These are phyloP conservation scores for Lepidurus apus DNA, from an alignment of 1,140 invertebrate species.

Conservation along the genomic window DNA sequence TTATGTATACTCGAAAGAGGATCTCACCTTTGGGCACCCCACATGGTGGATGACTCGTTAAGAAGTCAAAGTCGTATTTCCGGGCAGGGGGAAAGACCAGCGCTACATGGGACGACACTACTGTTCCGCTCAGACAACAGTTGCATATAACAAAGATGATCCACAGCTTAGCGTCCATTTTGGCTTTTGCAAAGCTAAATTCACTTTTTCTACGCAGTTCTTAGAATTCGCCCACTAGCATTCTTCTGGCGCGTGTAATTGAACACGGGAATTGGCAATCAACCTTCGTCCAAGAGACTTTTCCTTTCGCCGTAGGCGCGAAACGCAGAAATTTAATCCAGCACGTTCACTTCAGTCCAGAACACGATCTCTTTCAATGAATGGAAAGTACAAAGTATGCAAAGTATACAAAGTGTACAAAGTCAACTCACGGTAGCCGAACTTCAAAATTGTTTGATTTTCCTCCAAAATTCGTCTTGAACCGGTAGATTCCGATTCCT, in stretches of 20 bases:
- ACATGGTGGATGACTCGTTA: slow-evolving; percentile 85
- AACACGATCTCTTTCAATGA: no score
- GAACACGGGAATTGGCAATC: no score
- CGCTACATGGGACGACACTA: slow-evolving; percentile 58
- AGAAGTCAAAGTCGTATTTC: slow-evolving; percentile 84
- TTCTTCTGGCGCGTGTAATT: not conserved
- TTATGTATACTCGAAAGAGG: not conserved
- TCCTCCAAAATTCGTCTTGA: no score
- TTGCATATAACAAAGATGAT: not conserved
- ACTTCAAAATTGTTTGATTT: no score
- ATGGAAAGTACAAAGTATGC: no score
- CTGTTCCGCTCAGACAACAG: not conserved
- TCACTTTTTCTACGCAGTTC: not conserved
- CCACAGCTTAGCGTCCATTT: not conserved
- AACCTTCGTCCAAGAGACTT: not conserved
- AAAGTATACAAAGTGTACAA: no score
- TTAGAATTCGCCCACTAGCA: not conserved
- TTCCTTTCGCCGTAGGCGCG: not conserved
- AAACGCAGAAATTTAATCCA: not conserved
- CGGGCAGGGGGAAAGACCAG: slow-evolving; percentile 79
- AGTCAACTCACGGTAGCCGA: no score
- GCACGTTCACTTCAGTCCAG: no score
- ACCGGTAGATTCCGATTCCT: no score
- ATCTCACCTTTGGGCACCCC: slow-evolving; percentile 88
- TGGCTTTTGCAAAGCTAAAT: not conserved